Percentiles rank a stretch among this genome's conserved stretches.
Conservation (phyloP, 2,113 vertebrate species). For the Lonchura striata region DNA sequence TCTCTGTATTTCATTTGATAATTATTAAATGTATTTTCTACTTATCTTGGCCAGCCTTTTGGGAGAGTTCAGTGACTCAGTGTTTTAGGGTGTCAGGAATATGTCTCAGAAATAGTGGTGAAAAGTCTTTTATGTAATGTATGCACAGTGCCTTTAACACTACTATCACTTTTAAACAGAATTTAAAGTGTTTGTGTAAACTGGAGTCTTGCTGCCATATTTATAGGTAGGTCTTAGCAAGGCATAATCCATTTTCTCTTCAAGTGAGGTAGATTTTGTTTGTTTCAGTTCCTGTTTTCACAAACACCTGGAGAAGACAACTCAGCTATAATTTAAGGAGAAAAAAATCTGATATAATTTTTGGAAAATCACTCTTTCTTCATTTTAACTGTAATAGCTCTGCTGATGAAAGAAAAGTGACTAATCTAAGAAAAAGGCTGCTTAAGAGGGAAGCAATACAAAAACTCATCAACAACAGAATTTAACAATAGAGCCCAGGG, state of each 20-base stretch:
- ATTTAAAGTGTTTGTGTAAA: not conserved
- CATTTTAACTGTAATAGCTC: not conserved
- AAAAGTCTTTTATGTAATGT: not conserved
- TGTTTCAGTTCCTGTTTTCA: slow-evolving; percentile 31
- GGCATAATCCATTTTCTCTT: not conserved
- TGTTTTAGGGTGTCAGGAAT: not conserved
- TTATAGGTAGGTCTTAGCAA: not conserved
- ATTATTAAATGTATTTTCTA: not conserved
- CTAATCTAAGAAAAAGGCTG: not conserved
- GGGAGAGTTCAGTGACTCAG: not conserved
- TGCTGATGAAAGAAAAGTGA: not conserved
- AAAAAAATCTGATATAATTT: not conserved
- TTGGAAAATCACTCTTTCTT: not conserved
- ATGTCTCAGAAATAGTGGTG: not conserved
- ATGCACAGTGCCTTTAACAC: not conserved
- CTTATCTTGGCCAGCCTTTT: not conserved
- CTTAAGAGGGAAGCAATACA: slow-evolving; percentile 10
- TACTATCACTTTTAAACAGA: not conserved
- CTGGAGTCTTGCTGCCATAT: not conserved
- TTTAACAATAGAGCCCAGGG: not conserved
- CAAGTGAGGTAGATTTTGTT: not conserved
- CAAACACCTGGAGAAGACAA: slow-evolving; percentile 75
- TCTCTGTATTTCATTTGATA: not conserved
- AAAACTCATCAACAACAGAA: slow-evolving; percentile 29
- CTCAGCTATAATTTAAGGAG: slow-evolving; percentile 65